These are phyloP conservation scores for Myrmophylax atrothorax DNA, from an alignment of 2,113 vertebrate genomes.

Conservation along the genomic window DNA sequence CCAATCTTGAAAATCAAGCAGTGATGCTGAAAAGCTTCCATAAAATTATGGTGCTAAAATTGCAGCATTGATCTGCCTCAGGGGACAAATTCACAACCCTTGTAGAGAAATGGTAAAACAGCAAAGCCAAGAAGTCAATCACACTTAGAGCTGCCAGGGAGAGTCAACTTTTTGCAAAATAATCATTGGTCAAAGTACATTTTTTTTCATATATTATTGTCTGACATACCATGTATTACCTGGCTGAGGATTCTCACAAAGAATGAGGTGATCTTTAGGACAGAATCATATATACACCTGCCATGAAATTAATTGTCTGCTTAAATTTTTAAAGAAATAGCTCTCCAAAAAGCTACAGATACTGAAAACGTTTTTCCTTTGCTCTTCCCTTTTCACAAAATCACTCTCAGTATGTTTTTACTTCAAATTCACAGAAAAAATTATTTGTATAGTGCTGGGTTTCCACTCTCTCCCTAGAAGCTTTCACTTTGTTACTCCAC, in stretches of 20 bases:
- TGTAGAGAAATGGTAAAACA: neutral
- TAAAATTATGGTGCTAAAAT: neutral
- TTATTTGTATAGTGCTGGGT: neutral
- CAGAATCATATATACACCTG: neutral
- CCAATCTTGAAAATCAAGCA: neutral
- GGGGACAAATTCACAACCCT: neutral
- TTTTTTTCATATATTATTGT: neutral
- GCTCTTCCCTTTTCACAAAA: neutral
- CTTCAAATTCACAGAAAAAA: neutral
- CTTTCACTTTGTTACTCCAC: neutral
- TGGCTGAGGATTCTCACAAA: neutral
- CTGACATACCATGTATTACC: neutral
- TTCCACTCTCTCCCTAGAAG: neutral
- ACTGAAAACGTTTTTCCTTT: neutral
- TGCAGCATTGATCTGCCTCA: neutral
- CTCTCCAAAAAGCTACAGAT: neutral
- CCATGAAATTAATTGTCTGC: neutral
- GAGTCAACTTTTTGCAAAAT: neutral
- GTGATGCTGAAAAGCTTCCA: neutral
- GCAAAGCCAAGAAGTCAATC: neutral
- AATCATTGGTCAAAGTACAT: neutral
- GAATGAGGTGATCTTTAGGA: neutral
- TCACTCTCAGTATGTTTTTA: neutral
- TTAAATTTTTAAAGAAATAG: neutral
- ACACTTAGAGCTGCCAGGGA: neutral